Base-by-base conservation (phyloP, 2,888 invertebrate species). In the Oscheius myriophilus region DNA sequence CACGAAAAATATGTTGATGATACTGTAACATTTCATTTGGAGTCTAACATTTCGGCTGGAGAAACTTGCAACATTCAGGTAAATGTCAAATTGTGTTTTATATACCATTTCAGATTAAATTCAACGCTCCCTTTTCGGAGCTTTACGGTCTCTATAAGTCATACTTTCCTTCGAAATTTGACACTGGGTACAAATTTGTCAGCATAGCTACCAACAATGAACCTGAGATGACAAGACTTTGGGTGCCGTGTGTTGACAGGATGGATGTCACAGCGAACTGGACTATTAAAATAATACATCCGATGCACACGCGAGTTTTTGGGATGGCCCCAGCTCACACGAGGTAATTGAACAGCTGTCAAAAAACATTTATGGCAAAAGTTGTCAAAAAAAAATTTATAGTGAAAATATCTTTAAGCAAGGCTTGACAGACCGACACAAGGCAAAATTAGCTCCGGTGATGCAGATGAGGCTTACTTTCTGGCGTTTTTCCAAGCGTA, bases 141-240 rank as follows among this genome's bases (percentile, higher is more conserved):
- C 46, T 55, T 4, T 65, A 46, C 18, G 65, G 65, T 1, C 21
- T 65, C 26, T 65, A 55, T 26, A 54, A 57, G 39, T 65, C 65
- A 18, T 65, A 46, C 33, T 65, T 42, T 21, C 65, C 65, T 18
- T 55, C 65, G 11, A 54, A 65, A 45, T 55, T 46, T 45, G 49
- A 45, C n/a, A 2, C 18, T 3, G 65, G 18, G 6, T 16, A 21
- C 6, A 42, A 55, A 33, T 33, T 53, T 26, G 42, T 65, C 18
- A 39, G 54, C 3, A 26, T 65, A 12, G 45, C 46, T 7, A 55
- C 55, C 25, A 54, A 65, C 23, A 55, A 42, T 46, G 65, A 65
- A 18, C 55, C 55, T 1, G 46, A 54, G 16, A 33, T 55, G 41
- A 21, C 45, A 12, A 26, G 65, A 45, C 21, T 65, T n/a, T 65